Evolutionary conservation across 2,797 vertebrate species (phyloP).

Genomic region (Notolepis coatsorum): DNA sequence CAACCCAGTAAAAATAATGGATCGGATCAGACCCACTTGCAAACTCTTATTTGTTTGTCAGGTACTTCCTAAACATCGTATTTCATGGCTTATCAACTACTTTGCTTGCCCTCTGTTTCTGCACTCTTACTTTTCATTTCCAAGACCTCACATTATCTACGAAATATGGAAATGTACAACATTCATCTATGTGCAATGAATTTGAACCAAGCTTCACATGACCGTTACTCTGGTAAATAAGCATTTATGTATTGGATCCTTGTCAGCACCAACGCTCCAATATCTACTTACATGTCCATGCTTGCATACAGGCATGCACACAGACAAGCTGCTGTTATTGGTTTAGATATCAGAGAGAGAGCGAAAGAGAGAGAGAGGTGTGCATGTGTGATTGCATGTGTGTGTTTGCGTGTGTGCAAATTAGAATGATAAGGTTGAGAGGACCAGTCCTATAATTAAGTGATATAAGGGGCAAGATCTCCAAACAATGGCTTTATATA

Average conservation of each 20-base stretch:
- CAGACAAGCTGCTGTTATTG: conserved; percentile 57
- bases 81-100: conserved; percentile 47
- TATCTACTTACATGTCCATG: conserved; percentile 30
- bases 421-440: too few relatives aligned
- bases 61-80: conserved; percentile 55
- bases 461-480: too few relatives aligned
- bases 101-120: conserved; percentile 37
- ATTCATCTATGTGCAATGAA: conserved; percentile 64
- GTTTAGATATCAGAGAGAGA: conserved; percentile 46
- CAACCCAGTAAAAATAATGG: too few relatives aligned
- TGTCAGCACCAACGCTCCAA: conserved; percentile 48
- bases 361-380: not conserved
- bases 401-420: conserved; percentile 2
- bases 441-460: too few relatives aligned
- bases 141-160: conserved; percentile 56
- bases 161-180: conserved; percentile 64
- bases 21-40: conserved; percentile 52
- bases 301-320: conserved; percentile 40
- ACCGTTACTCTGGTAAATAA: conserved; percentile 68
- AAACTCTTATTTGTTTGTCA: conserved; percentile 67
- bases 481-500: too few relatives aligned
- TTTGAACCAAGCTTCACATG: conserved; percentile 52
- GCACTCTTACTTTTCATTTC: conserved; percentile 52
- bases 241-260: conserved; percentile 75
- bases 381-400: not conserved